Evolutionary conservation across 2,113 vertebrate species (phyloP).

Genomic region (Xyliphius kryptos): DNA sequence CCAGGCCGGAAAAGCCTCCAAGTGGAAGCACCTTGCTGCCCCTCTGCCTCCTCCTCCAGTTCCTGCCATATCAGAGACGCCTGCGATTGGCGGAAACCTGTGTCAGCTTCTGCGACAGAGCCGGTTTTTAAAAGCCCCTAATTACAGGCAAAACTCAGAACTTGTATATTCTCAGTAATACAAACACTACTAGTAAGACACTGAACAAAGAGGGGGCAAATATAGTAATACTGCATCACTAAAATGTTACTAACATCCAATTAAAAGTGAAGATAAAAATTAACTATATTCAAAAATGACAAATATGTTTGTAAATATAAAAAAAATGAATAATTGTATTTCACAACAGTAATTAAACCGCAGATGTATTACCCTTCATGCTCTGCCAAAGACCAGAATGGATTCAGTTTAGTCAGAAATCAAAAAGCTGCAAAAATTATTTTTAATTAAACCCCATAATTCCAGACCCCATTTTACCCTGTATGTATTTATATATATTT

Average conservation of each 20-base stretch:
- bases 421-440: too few relatives aligned
- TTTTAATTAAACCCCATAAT: too few relatives aligned
- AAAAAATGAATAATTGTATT: too few relatives aligned
- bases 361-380: too few relatives aligned
- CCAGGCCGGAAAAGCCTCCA: slow-evolving; percentile 60
- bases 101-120: slow-evolving; percentile 80
- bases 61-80: slow-evolving; percentile 99
- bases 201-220: neutral
- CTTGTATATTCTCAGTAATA: neutral
- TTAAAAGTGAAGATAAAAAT: too few relatives aligned
- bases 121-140: slow-evolving; percentile 44
- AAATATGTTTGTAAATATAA: too few relatives aligned
- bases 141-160: slow-evolving; percentile 16
- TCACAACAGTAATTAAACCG: too few relatives aligned
- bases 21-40: slow-evolving; percentile 52
- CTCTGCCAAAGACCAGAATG: too few relatives aligned
- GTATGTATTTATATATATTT: too few relatives aligned
- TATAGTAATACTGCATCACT: neutral
- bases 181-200: neutral
- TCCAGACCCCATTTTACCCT: too few relatives aligned
- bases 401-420: too few relatives aligned
- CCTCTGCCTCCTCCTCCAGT: slow-evolving; percentile 89
- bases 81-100: slow-evolving; percentile 97
- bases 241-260: neutral
- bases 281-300: too few relatives aligned